Percentiles rank a stretch among this genome's conserved stretches.
Evolutionary conservation across 2,797 vertebrate species (phyloP).

Genomic region (Platalea minor): DNA sequence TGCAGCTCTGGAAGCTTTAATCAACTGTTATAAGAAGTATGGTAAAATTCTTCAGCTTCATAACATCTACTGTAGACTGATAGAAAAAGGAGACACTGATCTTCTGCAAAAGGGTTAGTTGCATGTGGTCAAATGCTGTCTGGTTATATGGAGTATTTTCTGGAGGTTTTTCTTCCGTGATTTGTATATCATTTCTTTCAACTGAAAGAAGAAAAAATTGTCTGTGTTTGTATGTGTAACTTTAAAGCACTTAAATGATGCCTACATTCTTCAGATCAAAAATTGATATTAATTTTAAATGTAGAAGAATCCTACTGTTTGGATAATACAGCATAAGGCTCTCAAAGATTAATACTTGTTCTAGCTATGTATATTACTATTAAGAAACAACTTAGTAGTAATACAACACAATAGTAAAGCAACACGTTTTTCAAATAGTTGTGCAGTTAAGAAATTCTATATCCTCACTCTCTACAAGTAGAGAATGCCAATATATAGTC

Average conservation of each 20-base stretch:
- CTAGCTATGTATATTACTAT: neutral
- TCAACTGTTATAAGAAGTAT: constrained; percentile 82
- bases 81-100: constrained; percentile 88
- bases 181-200: neutral
- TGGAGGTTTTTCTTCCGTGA: neutral
- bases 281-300: neutral
- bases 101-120: constrained; percentile 88
- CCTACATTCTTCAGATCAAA: neutral
- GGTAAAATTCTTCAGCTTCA: constrained; percentile 81
- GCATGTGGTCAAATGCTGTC: neutral
- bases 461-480: neutral
- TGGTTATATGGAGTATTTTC: neutral
- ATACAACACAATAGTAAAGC: neutral
- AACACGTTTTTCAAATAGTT: neutral
- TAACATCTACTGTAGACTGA: constrained; percentile 82
- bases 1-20: constrained; percentile 79
- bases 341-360: neutral
- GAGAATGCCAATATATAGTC: neutral
- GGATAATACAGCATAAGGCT: neutral
- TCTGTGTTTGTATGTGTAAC: neutral
- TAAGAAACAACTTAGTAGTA: neutral
- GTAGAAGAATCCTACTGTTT: neutral
- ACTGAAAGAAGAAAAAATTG: neutral
- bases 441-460: neutral
- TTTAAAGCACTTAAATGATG: neutral